A percentile compares a stretch with the other conserved stretches of the same genome.
Evolutionary conservation across 2,888 invertebrate genomes (phyloP).

Genomic region (Gnatocerus cornutus): DNA sequence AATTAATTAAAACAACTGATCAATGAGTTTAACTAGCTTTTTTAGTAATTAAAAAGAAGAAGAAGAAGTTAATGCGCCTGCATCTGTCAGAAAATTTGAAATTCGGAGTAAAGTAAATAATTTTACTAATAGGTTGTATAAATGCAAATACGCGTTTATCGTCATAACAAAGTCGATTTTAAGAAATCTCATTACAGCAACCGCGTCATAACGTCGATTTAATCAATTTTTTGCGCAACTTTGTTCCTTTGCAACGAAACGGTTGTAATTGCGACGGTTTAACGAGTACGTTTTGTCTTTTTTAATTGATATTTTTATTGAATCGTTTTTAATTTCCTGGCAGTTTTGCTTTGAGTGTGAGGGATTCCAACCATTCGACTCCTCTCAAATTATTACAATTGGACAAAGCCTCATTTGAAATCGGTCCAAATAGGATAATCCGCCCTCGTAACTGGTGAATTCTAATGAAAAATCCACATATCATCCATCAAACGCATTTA

Average conservation of each 20-base stretch:
- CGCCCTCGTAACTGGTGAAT: conserved; percentile 8
- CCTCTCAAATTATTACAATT: conserved; percentile 17
- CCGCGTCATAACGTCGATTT: background rate
- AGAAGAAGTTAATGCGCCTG: too few relatives aligned
- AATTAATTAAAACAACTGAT: too few relatives aligned
- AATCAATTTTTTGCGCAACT: background rate
- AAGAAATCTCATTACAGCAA: conserved; percentile 7
- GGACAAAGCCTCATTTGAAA: conserved; percentile 16
- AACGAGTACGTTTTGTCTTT: conserved; percentile 15
- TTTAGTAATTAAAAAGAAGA: too few relatives aligned
- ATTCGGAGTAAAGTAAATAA: background rate
- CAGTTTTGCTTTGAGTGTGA: conserved; percentile 13
- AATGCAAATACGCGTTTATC: conserved; percentile 1
- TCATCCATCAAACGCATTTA: conserved; percentile 32
- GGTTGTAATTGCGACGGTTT: conserved; percentile 9
- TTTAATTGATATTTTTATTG: conserved; percentile 36
- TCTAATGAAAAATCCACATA: conserved; percentile 36
- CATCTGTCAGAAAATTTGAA: too few relatives aligned
- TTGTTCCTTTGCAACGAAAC: background rate
- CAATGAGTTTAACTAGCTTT: too few relatives aligned
- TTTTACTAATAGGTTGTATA: conserved; percentile 26
- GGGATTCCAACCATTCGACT: background rate
- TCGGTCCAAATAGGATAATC: conserved; percentile 21
- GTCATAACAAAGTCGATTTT: conserved; percentile 15
- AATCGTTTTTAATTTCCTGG: conserved; percentile 35